These are phyloP conservation scores for Nesometra sesokonis DNA, from an alignment of 35 echinoderm and acorn worm species.

Conservation along the genomic window DNA sequence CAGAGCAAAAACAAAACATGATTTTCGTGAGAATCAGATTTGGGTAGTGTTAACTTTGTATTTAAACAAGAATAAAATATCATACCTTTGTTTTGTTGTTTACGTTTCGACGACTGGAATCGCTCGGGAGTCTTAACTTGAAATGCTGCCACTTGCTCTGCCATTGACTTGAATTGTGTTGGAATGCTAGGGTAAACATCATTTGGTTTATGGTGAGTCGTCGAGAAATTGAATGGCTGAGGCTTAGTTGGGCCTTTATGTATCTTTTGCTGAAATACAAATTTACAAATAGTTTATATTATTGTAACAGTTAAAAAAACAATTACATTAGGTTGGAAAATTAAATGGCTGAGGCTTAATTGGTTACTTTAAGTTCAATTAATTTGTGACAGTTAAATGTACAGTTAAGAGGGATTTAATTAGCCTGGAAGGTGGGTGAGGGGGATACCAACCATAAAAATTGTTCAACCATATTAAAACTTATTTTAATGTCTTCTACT, in stretches of 20 bases:
- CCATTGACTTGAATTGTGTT: constrained; percentile 34
- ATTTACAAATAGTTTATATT: not conserved
- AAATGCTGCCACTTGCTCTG: constrained; percentile 47
- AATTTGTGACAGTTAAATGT: no score
- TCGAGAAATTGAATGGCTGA: constrained; percentile 44
- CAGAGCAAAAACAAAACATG: no score
- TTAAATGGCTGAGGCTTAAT: constrained; percentile 48
- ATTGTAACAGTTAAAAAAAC: no score
- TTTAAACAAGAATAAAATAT: no score
- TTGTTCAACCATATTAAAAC: no score
- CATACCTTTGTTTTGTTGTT: constrained; percentile 65
- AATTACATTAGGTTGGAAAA: no score
- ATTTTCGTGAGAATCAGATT: no score
- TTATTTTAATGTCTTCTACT: no score
- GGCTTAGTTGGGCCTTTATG: constrained; percentile 31
- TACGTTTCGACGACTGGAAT: constrained; percentile 39
- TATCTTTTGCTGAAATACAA: not conserved
- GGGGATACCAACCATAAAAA: no score
- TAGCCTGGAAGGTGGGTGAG: no score
- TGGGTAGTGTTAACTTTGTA: no score
- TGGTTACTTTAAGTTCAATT: not conserved
- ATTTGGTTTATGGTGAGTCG: constrained; percentile 11
- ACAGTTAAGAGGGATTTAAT: no score
- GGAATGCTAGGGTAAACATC: not conserved
- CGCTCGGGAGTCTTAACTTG: constrained; percentile 64